Evolutionary conservation across 2,797 vertebrate genomes (phyloP), one percentile per base, ranked within the genome.

Genomic region (Brachyalestes nurse): DNA sequence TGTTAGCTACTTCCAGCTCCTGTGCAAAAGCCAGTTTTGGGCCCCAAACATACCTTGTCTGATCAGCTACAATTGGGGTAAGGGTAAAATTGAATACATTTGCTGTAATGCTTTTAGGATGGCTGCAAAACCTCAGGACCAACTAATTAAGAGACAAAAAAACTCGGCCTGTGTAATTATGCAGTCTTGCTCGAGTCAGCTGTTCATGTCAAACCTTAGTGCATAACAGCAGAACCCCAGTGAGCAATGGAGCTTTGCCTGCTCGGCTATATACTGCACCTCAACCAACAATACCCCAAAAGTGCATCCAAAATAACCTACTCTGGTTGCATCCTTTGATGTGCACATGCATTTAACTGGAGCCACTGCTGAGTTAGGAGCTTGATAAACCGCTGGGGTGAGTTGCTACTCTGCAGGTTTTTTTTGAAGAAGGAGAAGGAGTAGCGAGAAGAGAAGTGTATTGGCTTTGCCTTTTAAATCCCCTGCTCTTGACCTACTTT

Each of bases 401-500:
- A 88, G 81, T 86, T 87, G 80, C 82, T 87, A 86, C 72, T 85
- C 79, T 79, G 83, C 58, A 75, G 78, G 84, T 85, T 85, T 89
- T 89, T 81, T 82, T 75, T 75, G 72, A 6, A 64, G 72, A 21
- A 78, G 80, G 86, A 86, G 85, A 71, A 67, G 81, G 66, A 77
- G 64, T 78, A 86, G 82, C 64, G 57, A 73, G 80, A 85, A 79
- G 83, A 86, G 89, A 83, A 83, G 86, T 87, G 87, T 90, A 87
- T 91, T 90, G 83, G 88, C 88, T 83, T 78, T 88, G 89, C 84
- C 81, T 87, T 88, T 89, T 89, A 89, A 85, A 89, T 87, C 83
- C 79, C 73, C 85, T 84, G 76, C 87, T 89, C 87, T 92, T 93
- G 92, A 93, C 92, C 93, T 92, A 93, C 89, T 94, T 93, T 83